Conservation (phyloP, 2,113 vertebrate species). For the Corydoras sp. region DNA sequence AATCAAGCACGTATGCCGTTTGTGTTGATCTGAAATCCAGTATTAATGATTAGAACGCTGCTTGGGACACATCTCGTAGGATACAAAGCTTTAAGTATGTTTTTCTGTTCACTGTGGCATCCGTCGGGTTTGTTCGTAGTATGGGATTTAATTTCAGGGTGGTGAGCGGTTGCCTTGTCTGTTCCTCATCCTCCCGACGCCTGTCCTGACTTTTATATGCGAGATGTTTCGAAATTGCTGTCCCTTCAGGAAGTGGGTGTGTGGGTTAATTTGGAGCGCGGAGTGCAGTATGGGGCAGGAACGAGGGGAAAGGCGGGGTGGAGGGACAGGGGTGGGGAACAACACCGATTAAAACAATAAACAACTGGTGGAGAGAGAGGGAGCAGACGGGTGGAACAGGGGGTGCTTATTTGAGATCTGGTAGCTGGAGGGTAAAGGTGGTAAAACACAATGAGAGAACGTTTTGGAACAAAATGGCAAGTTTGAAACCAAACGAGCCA, state of each 20-base stretch:
- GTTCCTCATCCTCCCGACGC: background rate
- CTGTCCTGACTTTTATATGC: conserved; percentile 8
- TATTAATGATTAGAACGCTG: background rate
- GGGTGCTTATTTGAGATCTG: conserved; percentile 26
- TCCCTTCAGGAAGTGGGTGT: conserved; percentile 91
- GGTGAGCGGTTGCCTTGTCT: background rate
- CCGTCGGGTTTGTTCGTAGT: background rate
- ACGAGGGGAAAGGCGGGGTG: conserved; percentile 38
- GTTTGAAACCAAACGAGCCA: background rate
- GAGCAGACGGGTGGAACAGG: conserved; percentile 33
- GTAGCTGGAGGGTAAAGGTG: conserved; percentile 16
- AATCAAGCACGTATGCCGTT: background rate
- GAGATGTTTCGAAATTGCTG: conserved; percentile 52
- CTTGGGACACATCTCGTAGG: background rate
- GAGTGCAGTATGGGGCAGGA: conserved; percentile 43
- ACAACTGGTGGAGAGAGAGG: conserved; percentile 68
- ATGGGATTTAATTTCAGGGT: background rate
- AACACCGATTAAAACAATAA: conserved; percentile 96
- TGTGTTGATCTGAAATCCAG: background rate
- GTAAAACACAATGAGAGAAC: background rate
- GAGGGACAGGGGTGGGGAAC: conserved; percentile 67
- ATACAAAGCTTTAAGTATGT: background rate
- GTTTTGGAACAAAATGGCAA: background rate
- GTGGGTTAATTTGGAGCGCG: conserved; percentile 60
- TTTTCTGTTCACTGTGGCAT: background rate